phyloP scores from a whole-genome alignment of 2,797 vertebrate species.

The Myotis vivesi region DNA sequence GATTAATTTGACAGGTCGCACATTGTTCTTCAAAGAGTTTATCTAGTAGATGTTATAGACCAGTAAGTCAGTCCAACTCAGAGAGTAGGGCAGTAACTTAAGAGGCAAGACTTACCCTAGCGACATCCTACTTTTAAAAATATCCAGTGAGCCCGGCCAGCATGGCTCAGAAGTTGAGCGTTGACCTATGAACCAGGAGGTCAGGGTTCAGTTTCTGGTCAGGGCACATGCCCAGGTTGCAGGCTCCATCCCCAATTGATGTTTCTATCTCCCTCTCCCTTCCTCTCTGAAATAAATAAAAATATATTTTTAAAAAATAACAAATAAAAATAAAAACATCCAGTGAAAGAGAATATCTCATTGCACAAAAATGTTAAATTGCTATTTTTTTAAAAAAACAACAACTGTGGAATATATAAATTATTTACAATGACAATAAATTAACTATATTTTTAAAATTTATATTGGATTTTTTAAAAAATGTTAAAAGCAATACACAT shows the following conservation, averaged over 20 bases:
- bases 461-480: background rate
- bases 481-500: background rate
- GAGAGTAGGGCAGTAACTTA: background rate
- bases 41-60: background rate
- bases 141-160: background rate
- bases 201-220: too few relatives aligned
- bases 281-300: too few relatives aligned
- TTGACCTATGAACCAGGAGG: too few relatives aligned
- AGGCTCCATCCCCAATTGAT: too few relatives aligned
- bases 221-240: too few relatives aligned
- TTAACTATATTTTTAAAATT: background rate
- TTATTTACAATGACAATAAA: background rate
- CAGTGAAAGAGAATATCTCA: background rate
- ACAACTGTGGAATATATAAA: background rate
- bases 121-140: background rate
- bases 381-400: background rate
- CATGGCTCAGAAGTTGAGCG: too few relatives aligned
- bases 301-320: too few relatives aligned
- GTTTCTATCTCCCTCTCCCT: too few relatives aligned
- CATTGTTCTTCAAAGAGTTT: background rate
- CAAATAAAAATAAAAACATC: background rate
- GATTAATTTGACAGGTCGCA: background rate
- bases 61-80: background rate
- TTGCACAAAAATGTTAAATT: constrained; percentile 5
- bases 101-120: background rate